These are phyloP conservation scores for Corynorhinus townsendii DNA, from an alignment of 2,113 vertebrate species.

Conservation along the genomic window DNA sequence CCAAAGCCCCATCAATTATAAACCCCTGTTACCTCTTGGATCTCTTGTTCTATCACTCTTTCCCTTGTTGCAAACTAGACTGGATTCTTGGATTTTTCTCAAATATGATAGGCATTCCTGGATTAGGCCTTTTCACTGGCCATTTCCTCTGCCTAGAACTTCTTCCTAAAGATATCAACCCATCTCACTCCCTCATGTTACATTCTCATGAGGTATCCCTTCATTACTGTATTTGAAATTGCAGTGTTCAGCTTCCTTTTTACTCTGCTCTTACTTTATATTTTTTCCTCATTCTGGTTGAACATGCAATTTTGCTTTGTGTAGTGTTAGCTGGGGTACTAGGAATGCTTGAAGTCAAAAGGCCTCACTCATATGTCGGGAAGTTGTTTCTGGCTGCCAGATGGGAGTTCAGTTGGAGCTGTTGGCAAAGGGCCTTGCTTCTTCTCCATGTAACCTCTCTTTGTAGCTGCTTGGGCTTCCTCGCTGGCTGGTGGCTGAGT, in stretches of 20 bases:
- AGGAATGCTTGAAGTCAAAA: background rate
- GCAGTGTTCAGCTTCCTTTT: background rate
- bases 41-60: background rate
- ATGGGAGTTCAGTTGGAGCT: background rate
- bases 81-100: background rate
- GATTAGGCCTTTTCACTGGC: background rate
- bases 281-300: background rate
- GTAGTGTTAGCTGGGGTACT: background rate
- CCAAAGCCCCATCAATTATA: background rate
- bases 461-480: background rate
- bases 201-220: background rate
- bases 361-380: background rate
- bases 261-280: background rate
- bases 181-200: background rate
- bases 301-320: background rate
- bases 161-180: background rate
- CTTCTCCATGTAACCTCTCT: background rate
- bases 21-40: background rate
- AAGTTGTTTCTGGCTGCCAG: conserved; percentile 10
- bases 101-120: background rate
- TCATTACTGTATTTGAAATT: background rate
- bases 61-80: background rate
- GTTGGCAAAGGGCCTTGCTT: background rate
- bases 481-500: background rate
- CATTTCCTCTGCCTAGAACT: background rate